Evolutionary conservation across 2,797 vertebrate genomes (phyloP).

Genomic region (Pteronotus mesoamericanus): DNA sequence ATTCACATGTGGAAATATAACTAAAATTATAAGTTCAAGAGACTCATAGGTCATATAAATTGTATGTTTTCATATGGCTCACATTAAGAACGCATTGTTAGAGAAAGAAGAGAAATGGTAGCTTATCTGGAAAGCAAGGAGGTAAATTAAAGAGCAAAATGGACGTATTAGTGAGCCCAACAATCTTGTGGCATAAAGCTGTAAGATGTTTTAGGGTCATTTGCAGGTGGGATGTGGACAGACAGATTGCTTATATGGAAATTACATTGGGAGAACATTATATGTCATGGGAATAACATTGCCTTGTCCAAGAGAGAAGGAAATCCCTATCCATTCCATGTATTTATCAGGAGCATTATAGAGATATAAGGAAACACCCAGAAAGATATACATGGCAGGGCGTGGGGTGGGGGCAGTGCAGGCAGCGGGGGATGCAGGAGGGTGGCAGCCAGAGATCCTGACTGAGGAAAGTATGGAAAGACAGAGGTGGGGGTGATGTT

Average conservation of each 20-base stretch:
- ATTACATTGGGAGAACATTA: too few relatives aligned
- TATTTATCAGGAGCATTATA: not conserved
- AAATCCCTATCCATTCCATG: not conserved
- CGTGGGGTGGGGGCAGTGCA: not conserved
- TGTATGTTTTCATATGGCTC: not conserved
- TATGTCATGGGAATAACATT: not conserved
- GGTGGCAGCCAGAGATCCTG: not conserved
- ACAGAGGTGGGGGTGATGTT: not conserved
- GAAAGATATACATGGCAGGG: not conserved
- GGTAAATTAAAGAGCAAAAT: not conserved
- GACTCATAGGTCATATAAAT: not conserved
- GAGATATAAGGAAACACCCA: not conserved
- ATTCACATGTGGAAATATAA: not conserved
- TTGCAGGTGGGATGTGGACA: not conserved
- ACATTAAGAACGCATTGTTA: not conserved
- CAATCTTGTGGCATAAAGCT: not conserved
- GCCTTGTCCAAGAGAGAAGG: not conserved
- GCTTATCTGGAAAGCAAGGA: not conserved
- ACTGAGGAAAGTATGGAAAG: not conserved
- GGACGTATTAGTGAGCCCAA: not conserved
- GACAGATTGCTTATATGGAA: not conserved
- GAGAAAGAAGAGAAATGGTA: not conserved
- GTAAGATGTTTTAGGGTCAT: not conserved
- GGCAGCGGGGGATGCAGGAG: not conserved
- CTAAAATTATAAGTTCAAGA: slow-evolving; percentile 2